Conservation (phyloP, 64 coral and sea anemone species). For the Astreopora myriophthalma region DNA sequence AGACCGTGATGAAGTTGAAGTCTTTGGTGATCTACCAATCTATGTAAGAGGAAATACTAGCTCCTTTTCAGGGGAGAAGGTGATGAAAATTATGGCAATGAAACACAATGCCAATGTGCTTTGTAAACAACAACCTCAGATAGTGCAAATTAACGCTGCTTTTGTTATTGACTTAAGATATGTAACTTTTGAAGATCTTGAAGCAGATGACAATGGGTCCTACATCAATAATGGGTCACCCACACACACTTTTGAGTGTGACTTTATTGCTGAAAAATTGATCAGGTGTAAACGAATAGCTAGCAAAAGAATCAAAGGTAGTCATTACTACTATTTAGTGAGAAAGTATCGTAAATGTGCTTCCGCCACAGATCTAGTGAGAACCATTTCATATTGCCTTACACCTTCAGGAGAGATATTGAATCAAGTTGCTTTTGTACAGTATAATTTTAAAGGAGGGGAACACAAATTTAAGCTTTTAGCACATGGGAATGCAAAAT, state of each 20-base stretch:
- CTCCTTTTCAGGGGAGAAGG: neutral
- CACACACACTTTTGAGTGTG: neutral
- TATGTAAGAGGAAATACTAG: conserved; percentile 1
- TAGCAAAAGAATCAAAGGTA: neutral
- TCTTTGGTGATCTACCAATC: neutral
- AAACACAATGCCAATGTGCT: conserved; percentile 22
- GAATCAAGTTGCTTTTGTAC: neutral
- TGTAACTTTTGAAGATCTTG: conserved; percentile 4
- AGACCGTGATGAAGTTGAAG: neutral
- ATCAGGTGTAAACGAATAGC: neutral
- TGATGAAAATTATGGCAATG: conserved; percentile 3
- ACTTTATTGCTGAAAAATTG: neutral
- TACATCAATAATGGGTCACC: conserved; percentile 21
- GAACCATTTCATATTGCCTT: neutral
- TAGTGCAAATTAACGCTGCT: conserved; percentile 58
- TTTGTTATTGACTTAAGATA: conserved; percentile 38
- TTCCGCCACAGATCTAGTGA: neutral
- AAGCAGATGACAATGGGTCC: conserved; percentile 39
- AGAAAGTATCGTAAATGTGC: neutral
- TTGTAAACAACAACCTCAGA: conserved; percentile 45
- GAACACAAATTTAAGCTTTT: conserved; percentile 9
- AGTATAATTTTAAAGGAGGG: conserved; percentile 18
- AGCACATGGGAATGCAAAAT: conserved; percentile 23
- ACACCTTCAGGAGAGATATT: neutral
- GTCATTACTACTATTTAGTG: conserved; percentile 15